Evolutionary conservation across 30 jellyfish, hydroid and myxozoan genomes (phyloP).

Genomic region (Aurelia aurita complex sp. Pacific): DNA sequence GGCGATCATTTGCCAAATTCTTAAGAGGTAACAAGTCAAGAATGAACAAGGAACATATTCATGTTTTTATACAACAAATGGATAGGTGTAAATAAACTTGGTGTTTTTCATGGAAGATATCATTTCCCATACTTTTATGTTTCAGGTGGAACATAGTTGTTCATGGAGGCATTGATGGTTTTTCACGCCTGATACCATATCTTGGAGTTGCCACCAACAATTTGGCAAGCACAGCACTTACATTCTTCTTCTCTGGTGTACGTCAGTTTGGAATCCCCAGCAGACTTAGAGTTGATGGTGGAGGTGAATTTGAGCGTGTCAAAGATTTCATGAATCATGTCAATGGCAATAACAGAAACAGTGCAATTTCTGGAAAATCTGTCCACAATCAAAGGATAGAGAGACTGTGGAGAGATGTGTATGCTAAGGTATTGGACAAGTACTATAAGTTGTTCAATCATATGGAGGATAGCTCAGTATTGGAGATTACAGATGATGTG

Average conservation of each 20-base stretch:
- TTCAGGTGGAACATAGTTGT: conserved; percentile 46
- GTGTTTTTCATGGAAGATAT: background rate
- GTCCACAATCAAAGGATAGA: conserved; percentile 53
- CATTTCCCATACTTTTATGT: background rate
- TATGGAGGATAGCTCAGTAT: conserved; percentile 24
- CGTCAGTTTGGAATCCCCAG: conserved; percentile 33
- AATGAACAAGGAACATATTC: too few relatives aligned
- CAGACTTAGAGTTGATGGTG: conserved; percentile 38
- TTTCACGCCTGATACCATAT: conserved; percentile 16
- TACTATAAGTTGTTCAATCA: conserved; percentile 19
- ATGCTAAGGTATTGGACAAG: conserved; percentile 27
- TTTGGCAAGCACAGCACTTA: conserved; percentile 16
- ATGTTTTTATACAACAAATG: too few relatives aligned
- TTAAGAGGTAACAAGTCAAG: too few relatives aligned
- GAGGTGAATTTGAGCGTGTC: conserved; percentile 18
- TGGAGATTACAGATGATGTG: conserved; percentile 10
- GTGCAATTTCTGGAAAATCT: conserved; percentile 33
- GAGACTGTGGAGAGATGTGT: conserved; percentile 57
- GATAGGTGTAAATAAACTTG: too few relatives aligned
- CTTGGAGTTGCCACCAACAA: conserved; percentile 22
- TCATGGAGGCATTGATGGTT: conserved; percentile 49
- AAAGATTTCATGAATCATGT: conserved; percentile 5
- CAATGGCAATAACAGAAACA: conserved; percentile 20
- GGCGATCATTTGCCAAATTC: too few relatives aligned
- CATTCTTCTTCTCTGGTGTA: conserved; percentile 15